Conservation (phyloP, 2,113 vertebrate species). For the Nyctereutes procyonoides region DNA sequence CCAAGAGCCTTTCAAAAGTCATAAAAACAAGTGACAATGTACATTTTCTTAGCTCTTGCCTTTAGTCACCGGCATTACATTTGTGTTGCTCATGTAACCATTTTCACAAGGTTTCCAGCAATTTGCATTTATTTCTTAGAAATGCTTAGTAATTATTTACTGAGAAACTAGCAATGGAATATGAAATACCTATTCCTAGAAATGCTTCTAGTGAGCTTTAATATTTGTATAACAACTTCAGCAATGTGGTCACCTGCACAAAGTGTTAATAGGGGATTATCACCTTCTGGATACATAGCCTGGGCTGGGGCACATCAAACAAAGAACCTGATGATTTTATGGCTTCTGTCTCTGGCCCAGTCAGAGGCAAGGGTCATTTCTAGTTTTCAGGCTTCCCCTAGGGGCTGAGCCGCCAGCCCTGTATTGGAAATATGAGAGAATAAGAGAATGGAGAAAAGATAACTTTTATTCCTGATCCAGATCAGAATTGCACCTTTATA, state of each 20-base stretch:
- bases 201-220: background rate
- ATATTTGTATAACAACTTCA: background rate
- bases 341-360: background rate
- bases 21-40: background rate
- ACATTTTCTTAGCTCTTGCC: constrained; percentile 40
- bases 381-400: background rate
- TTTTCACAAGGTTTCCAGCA: background rate
- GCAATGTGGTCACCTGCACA: background rate
- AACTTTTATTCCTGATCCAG: constrained; percentile 18
- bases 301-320: background rate
- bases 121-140: constrained; percentile 43
- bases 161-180: background rate
- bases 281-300: background rate
- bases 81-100: constrained; percentile 14
- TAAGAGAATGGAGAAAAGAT: background rate
- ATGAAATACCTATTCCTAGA: constrained; percentile 50
- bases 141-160: constrained; percentile 15
- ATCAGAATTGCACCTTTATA: background rate
- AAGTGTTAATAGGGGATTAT: background rate
- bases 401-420: background rate
- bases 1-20: background rate
- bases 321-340: background rate
- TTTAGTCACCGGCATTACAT: background rate
- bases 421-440: background rate
- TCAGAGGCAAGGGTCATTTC: background rate